A percentile compares a stretch with the other conserved stretches of the same genome.
phyloP scores from a whole-genome alignment of 1,140 invertebrate species.

The Zeugodacus cucurbitae region DNA sequence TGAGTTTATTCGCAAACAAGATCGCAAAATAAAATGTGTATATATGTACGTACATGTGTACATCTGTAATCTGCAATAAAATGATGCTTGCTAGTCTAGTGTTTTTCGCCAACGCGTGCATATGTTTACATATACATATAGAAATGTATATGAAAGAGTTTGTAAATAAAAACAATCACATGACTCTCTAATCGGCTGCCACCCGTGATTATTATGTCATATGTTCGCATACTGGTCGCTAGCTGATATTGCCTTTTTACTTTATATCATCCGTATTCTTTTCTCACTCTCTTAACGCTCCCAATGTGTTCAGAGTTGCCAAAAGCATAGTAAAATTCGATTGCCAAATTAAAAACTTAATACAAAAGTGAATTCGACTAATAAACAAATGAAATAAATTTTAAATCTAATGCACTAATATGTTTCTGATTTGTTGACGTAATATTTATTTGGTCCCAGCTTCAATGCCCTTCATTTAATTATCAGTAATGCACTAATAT shows the following conservation, averaged over 20 bases:
- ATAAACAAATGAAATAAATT: background rate
- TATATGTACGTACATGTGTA: background rate
- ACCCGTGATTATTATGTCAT: slow-evolving; percentile 67
- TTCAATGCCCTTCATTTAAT: too few species aligned
- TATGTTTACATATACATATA: slow-evolving; percentile 26
- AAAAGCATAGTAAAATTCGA: background rate
- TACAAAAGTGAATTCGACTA: background rate
- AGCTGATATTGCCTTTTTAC: slow-evolving; percentile 28
- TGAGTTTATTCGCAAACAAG: background rate
- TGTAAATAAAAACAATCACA: slow-evolving; percentile 67
- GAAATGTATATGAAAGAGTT: slow-evolving; percentile 54
- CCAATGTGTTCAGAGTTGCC: background rate
- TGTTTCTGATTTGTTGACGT: background rate
- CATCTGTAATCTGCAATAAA: slow-evolving; percentile 26
- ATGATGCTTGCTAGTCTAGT: slow-evolving; percentile 39
- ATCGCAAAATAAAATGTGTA: background rate
- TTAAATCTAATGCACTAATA: background rate
- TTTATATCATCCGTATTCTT: slow-evolving; percentile 2
- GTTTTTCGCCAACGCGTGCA: slow-evolving; percentile 47
- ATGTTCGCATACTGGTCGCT: slow-evolving; percentile 44
- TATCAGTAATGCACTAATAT: background rate
- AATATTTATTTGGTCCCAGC: too few species aligned
- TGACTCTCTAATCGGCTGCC: slow-evolving; percentile 66
- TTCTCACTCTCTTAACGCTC: slow-evolving; percentile 19
- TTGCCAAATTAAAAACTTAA: background rate